These are phyloP conservation scores for roundworm (Caenorhabditis elegans) DNA, from an alignment of 1,140 invertebrate species.

Conservation along the genomic window DNA sequence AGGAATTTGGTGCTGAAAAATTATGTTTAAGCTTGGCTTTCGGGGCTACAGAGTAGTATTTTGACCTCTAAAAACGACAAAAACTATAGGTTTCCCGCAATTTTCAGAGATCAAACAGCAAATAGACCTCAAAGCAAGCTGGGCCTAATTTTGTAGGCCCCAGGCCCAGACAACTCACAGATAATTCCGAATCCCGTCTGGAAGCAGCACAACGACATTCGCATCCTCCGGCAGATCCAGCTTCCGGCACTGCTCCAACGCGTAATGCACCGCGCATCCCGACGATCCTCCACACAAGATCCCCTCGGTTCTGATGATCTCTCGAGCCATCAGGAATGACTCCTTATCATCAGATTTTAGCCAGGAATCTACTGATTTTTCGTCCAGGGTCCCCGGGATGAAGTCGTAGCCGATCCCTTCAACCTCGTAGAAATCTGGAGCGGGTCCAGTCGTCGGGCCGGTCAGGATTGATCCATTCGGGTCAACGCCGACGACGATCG, in stretches of 20 bases:
- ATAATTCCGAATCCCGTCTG: slow-evolving; percentile 94
- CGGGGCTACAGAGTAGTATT: too few species aligned
- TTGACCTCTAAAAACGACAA: too few species aligned
- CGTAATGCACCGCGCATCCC: slow-evolving; percentile 79
- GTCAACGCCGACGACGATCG: slow-evolving; percentile 80
- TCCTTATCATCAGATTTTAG: slow-evolving; percentile 64
- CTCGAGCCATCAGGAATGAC: slow-evolving; percentile 79
- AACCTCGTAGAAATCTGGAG: slow-evolving; percentile 74
- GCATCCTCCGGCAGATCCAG: slow-evolving; percentile 70
- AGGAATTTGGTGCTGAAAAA: slow-evolving; percentile 77
- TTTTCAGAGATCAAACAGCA: too few species aligned
- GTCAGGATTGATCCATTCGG: slow-evolving; percentile 85
- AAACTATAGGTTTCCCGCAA: too few species aligned
- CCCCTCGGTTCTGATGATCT: slow-evolving; percentile 87
- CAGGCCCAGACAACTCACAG: slow-evolving; percentile 72
- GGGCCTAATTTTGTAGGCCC: too few species aligned
- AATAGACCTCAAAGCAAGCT: too few species aligned
- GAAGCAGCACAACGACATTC: slow-evolving; percentile 86
- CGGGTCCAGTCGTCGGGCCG: slow-evolving; percentile 52
- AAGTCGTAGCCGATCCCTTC: slow-evolving; percentile 88
- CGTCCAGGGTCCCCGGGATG: slow-evolving; percentile 83
- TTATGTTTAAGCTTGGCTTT: neutral
- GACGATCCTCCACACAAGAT: slow-evolving; percentile 89
- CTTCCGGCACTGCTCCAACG: slow-evolving; percentile 77
- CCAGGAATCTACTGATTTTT: too few species aligned